These are phyloP conservation scores for Crotalus horridus DNA, from an alignment of 2,113 vertebrate genomes.

Conservation along the genomic window DNA sequence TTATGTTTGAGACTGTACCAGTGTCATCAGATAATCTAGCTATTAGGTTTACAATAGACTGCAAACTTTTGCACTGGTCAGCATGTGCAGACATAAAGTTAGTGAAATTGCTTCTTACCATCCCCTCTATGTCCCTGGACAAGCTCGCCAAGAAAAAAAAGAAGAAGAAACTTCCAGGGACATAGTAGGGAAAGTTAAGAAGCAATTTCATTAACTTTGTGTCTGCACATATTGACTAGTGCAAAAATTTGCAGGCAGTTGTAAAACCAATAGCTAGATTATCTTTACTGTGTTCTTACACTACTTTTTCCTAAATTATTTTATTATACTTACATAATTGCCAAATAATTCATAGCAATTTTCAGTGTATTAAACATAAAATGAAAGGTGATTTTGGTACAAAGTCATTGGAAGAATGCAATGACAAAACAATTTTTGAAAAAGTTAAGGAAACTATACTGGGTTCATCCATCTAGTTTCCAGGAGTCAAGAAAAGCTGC, in stretches of 20 bases:
- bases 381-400: neutral
- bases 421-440: no score
- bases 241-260: neutral
- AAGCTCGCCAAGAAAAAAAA: neutral
- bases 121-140: neutral
- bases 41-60: neutral
- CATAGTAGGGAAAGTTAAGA: neutral
- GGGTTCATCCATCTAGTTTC: no score
- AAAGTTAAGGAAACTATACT: no score
- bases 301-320: neutral
- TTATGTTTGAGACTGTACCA: neutral
- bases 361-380: neutral
- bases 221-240: neutral
- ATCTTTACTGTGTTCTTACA: neutral
- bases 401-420: no score
- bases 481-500: neutral
- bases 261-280: neutral
- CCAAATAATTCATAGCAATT: neutral
- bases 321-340: neutral
- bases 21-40: neutral
- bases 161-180: neutral
- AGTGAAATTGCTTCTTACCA: neutral
- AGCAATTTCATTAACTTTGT: neutral
- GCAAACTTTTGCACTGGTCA: neutral
- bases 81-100: neutral